Conservation (phyloP, 2,113 vertebrate species). For the Columbina picui region DNA sequence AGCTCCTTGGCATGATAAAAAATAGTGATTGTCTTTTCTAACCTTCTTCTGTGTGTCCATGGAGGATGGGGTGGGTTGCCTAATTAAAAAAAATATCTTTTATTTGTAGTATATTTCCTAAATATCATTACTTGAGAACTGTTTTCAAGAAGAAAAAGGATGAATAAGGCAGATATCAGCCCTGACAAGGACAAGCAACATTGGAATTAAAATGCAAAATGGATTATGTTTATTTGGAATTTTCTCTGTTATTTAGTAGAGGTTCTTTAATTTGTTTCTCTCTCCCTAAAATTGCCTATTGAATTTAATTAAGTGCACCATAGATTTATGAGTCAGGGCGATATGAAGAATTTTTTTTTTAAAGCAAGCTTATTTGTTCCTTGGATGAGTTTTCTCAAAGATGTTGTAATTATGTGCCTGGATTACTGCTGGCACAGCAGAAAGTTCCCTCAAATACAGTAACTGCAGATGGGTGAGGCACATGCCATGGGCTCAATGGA, state of each 20-base stretch:
- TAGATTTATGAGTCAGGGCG: conserved; percentile 53
- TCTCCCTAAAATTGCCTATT: conserved; percentile 46
- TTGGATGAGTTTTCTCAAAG: conserved; percentile 16
- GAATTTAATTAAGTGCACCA: conserved; percentile 64
- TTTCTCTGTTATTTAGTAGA: conserved; percentile 37
- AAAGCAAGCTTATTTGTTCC: conserved; percentile 42
- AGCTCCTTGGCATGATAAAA: conserved; percentile 17
- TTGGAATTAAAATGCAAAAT: conserved; percentile 50
- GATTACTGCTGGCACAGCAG: conserved; percentile 43
- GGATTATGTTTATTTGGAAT: conserved; percentile 50
- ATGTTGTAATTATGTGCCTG: conserved; percentile 49
- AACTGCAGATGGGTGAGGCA: background rate
- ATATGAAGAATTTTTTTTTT: conserved; percentile 15
- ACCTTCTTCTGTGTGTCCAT: background rate
- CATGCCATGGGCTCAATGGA: background rate
- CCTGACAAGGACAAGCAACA: background rate
- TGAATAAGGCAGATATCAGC: background rate
- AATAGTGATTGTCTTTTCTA: background rate
- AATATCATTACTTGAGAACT: background rate
- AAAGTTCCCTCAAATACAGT: conserved; percentile 1
- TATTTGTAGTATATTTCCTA: background rate
- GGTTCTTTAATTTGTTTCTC: conserved; percentile 60
- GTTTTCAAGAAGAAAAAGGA: background rate
- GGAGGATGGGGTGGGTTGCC: background rate
- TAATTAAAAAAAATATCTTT: background rate